Percentiles rank a stretch among this genome's conserved stretches.
These are phyloP conservation scores for Eupithecia exiguata DNA, from an alignment of 2,888 invertebrate species.

Conservation along the genomic window DNA sequence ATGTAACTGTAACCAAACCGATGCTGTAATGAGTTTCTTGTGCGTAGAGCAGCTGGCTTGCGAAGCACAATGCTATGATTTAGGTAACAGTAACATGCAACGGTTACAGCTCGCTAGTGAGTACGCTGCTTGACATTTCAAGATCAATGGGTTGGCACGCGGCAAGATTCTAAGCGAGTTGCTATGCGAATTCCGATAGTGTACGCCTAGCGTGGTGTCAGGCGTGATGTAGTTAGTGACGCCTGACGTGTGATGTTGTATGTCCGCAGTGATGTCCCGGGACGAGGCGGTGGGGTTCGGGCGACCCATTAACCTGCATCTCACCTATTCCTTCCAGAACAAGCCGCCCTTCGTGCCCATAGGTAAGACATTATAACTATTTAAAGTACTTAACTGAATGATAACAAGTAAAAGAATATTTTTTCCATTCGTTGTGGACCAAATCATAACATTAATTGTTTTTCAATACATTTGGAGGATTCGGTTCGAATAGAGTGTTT, in stretches of 20 bases:
- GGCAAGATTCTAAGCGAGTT: slow-evolving; percentile 14
- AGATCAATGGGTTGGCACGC: neutral
- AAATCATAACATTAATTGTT: neutral
- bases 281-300: slow-evolving; percentile 90
- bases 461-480: neutral
- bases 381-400: neutral
- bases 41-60: neutral
- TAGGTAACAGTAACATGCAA: neutral
- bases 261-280: slow-evolving; percentile 86
- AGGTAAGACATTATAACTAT: slow-evolving; percentile 67
- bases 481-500: neutral
- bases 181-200: slow-evolving; percentile 23
- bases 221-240: slow-evolving; percentile 13
- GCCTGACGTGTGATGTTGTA: slow-evolving; percentile 45
- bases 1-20: neutral
- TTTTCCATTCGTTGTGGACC: neutral
- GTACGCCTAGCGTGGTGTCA: neutral
- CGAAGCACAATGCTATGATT: neutral
- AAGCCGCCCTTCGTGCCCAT: slow-evolving; percentile 87
- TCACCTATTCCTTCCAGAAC: slow-evolving; percentile 94
- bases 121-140: neutral
- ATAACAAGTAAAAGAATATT: neutral
- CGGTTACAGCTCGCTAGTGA: neutral
- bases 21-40: neutral
- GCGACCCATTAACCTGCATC: slow-evolving; percentile 93